These are phyloP conservation scores for Lordiphosa stackelbergi DNA, from an alignment of 1,140 invertebrate species.

Conservation along the genomic window DNA sequence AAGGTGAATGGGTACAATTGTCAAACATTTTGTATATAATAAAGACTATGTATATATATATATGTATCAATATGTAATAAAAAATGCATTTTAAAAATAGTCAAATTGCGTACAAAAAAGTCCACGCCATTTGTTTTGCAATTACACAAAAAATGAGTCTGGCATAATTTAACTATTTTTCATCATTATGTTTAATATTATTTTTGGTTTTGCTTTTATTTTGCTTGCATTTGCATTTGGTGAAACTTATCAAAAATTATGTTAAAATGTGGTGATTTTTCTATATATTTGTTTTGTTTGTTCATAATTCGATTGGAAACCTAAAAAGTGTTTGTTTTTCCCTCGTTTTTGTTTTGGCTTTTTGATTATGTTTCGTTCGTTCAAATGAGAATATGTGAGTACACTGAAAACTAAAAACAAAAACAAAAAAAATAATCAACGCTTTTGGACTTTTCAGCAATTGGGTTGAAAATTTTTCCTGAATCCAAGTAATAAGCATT, in stretches of 20 bases:
- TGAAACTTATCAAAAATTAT: conserved; percentile 71
- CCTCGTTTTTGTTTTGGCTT: conserved; percentile 46
- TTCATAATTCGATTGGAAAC: conserved; percentile 62
- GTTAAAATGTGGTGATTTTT: conserved; percentile 66
- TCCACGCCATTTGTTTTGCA: conserved; percentile 51
- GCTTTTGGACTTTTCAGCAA: conserved; percentile 44
- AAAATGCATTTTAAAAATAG: conserved; percentile 70
- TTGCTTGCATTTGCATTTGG: conserved; percentile 21
- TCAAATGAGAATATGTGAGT: conserved; percentile 45
- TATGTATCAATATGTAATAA: conserved; percentile 32
- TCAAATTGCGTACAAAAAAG: conserved; percentile 69
- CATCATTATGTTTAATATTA: conserved; percentile 20
- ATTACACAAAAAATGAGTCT: conserved; percentile 46
- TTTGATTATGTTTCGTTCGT: conserved; percentile 68
- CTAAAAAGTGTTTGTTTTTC: conserved; percentile 58
- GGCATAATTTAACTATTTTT: conserved; percentile 69
- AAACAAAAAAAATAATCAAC: conserved; percentile 35
- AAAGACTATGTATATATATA: conserved; percentile 48
- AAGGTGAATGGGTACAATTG: conserved; percentile 51
- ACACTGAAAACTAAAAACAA: conserved; percentile 33
- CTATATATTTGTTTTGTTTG: conserved; percentile 49
- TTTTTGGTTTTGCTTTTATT: conserved; percentile 34
- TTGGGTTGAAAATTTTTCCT: conserved; percentile 49
- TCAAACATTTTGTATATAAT: conserved; percentile 49
- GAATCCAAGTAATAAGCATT: conserved; percentile 66